A percentile compares a stretch with the other conserved stretches of the same genome.
Evolutionary conservation across 1,140 invertebrate genomes (phyloP).

Genomic region (Lerema accius): DNA sequence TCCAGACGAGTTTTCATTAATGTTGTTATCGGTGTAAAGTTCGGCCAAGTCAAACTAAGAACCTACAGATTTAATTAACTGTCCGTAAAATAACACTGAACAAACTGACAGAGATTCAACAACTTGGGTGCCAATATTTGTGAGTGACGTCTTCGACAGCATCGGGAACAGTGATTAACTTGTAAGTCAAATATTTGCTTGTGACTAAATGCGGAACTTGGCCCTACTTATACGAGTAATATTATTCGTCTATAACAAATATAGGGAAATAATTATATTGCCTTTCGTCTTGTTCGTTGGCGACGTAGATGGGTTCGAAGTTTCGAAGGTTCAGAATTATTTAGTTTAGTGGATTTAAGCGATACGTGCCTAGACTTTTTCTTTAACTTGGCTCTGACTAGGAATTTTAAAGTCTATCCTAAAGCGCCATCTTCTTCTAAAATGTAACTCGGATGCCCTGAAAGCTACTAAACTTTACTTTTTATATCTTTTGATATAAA

Average conservation of each 20-base stretch:
- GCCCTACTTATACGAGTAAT: constrained; percentile 9
- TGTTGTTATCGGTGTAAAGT: constrained; percentile 79
- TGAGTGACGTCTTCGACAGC: constrained; percentile 23
- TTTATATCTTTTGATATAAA: too few species aligned
- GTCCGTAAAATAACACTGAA: constrained; percentile 66
- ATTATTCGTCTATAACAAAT: constrained; percentile 17
- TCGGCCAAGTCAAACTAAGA: constrained; percentile 71
- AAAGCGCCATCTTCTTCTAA: background rate
- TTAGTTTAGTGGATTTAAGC: constrained; percentile 26
- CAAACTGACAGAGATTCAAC: constrained; percentile 47
- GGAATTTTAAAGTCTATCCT: constrained; percentile 20
- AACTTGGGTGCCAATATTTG: constrained; percentile 39
- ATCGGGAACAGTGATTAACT: constrained; percentile 38
- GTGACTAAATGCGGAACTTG: constrained; percentile 13
- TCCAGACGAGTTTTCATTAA: constrained; percentile 79
- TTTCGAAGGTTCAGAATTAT: constrained; percentile 15
- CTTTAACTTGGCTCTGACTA: constrained; percentile 14
- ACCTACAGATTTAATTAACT: constrained; percentile 77
- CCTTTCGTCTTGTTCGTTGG: too few species aligned
- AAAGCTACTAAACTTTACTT: background rate
- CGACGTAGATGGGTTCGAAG: constrained; percentile 7
- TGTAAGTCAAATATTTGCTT: constrained; percentile 38
- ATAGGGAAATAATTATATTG: too few species aligned
- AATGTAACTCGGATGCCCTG: background rate
- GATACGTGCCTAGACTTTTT: constrained; percentile 24